Conservation (phyloP, 2,797 vertebrate species). For the Lemur catta region DNA sequence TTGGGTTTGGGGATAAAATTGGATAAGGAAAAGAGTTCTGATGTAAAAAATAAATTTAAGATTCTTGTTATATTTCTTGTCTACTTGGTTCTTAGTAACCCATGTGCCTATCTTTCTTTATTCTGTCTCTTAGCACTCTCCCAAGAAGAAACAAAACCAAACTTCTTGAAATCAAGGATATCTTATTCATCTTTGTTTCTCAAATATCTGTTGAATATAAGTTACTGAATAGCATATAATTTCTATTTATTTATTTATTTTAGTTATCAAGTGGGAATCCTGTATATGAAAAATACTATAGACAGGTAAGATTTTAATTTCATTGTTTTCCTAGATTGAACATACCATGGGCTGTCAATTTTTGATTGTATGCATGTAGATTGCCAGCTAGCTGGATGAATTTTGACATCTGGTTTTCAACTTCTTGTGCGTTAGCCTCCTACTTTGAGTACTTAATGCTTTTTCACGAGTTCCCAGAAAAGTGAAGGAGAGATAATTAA, state of each 20-base stretch:
- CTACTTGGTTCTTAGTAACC: conserved; percentile 23
- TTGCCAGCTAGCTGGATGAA: neutral
- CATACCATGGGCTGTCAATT: conserved; percentile 4
- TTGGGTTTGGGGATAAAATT: conserved; percentile 53
- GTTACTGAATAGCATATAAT: conserved; percentile 57
- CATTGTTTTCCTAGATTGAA: conserved; percentile 26
- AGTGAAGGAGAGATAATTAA: conserved; percentile 35
- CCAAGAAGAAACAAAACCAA: conserved; percentile 35
- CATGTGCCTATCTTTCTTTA: conserved; percentile 27
- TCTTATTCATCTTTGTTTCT: conserved; percentile 35
- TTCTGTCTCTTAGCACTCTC: neutral
- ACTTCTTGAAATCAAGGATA: conserved; percentile 31
- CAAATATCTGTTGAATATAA: conserved; percentile 31
- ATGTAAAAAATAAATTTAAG: conserved; percentile 25
- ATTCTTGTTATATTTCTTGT: conserved; percentile 49
- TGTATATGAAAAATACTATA: conserved; percentile 96
- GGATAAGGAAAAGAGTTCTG: neutral
- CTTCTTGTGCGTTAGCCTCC: conserved; percentile 35
- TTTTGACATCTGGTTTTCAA: conserved; percentile 14
- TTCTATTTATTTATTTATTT: conserved; percentile 65
- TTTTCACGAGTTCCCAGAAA: conserved; percentile 17
- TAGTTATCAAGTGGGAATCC: conserved; percentile 96
- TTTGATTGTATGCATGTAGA: neutral
- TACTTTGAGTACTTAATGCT: conserved; percentile 47
- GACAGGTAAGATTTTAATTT: conserved; percentile 88